Evolutionary conservation across 2,797 vertebrate species (phyloP).

Genomic region (Pterois miles): DNA sequence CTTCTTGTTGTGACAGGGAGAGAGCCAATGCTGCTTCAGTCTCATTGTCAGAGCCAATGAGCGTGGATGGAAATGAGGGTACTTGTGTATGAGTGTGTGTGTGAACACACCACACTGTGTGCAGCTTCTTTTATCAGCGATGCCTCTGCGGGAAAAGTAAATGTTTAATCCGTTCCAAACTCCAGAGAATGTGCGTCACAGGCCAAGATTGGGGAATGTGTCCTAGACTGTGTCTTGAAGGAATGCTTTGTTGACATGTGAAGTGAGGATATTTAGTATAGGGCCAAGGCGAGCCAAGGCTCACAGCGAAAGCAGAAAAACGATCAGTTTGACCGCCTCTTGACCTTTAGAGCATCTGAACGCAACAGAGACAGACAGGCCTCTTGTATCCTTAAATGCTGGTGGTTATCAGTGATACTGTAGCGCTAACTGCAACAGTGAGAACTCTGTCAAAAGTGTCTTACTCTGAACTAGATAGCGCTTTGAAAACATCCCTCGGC

Average conservation of each 20-base stretch:
- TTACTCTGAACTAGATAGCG: constrained; percentile 11
- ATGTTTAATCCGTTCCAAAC: constrained; percentile 54
- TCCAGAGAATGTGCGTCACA: constrained; percentile 41
- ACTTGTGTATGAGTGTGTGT: constrained; percentile 16
- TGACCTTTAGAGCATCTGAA: constrained; percentile 18
- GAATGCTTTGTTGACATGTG: constrained; percentile 60
- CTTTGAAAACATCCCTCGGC: constrained; percentile 49
- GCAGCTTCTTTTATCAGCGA: constrained; percentile 22
- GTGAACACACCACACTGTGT: constrained; percentile 5
- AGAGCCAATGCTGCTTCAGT: constrained; percentile 37
- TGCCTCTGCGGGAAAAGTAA: constrained; percentile 34
- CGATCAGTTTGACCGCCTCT: constrained; percentile 27
- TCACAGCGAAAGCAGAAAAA: constrained; percentile 24
- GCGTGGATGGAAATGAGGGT: constrained; percentile 36
- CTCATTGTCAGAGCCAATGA: constrained; percentile 41
- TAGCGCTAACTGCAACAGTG: neutral
- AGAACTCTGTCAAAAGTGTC: constrained; percentile 21
- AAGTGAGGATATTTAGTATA: constrained; percentile 34
- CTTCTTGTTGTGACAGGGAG: constrained; percentile 59
- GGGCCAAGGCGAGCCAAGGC: constrained; percentile 12
- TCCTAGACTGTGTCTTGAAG: constrained; percentile 45
- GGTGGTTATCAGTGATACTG: neutral
- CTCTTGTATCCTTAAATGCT: neutral
- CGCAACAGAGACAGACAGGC: neutral
- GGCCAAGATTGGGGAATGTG: constrained; percentile 62